Conservation (phyloP, 2,888 invertebrate genomes). For the Drosophila parthenogenetica region DNA sequence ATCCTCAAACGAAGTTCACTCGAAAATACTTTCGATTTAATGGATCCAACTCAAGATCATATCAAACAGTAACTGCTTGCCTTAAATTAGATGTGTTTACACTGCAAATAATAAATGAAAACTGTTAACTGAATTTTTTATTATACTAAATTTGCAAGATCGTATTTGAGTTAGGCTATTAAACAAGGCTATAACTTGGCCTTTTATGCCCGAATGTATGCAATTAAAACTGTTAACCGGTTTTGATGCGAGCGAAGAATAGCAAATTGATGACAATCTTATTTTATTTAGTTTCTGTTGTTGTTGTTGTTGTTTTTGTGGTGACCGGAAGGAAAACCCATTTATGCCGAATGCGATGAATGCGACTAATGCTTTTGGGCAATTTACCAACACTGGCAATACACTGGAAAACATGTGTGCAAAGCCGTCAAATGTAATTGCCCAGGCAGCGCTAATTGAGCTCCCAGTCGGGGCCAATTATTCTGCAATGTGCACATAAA, state of each 20-base stretch:
- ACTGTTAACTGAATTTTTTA: slow-evolving; percentile 7
- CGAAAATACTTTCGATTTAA: background rate
- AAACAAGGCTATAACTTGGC: slow-evolving; percentile 8
- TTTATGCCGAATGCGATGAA: slow-evolving; percentile 57
- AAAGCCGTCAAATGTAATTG: slow-evolving; percentile 76
- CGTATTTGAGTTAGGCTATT: slow-evolving; percentile 2
- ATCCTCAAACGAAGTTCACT: background rate
- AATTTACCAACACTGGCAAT: slow-evolving; percentile 63
- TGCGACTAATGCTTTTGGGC: slow-evolving; percentile 61
- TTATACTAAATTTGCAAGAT: slow-evolving; percentile 14
- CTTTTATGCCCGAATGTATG: slow-evolving; percentile 51
- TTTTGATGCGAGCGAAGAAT: slow-evolving; percentile 14
- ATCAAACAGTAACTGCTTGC: too few relatives aligned
- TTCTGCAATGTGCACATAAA: slow-evolving; percentile 72
- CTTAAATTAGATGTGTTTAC: background rate
- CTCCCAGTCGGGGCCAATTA: slow-evolving; percentile 74
- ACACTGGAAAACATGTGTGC: slow-evolving; percentile 40
- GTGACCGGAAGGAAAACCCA: slow-evolving; percentile 71
- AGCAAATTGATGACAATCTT: background rate
- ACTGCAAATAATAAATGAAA: background rate
- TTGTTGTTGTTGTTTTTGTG: slow-evolving; percentile 31
- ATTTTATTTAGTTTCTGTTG: slow-evolving; percentile 16
- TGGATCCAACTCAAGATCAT: too few relatives aligned
- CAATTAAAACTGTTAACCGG: slow-evolving; percentile 48
- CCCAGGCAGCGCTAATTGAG: slow-evolving; percentile 71